Conservation (phyloP, 2,888 invertebrate genomes). For the Drosophila nr. perissopoda region DNA sequence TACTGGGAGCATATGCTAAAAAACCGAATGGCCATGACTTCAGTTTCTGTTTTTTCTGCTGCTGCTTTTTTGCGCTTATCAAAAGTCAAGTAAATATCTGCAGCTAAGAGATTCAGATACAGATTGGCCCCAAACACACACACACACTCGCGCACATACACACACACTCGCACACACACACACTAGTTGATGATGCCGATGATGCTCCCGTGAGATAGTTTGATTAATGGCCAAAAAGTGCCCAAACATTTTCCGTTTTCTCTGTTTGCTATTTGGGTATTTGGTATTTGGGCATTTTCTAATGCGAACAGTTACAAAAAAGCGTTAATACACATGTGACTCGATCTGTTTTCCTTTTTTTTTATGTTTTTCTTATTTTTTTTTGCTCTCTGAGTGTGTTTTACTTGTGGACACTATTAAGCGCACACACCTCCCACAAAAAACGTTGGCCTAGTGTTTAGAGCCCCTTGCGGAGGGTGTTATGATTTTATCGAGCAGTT, state of each 20-base stretch:
- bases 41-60: conserved; percentile 18
- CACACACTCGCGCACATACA: conserved; percentile 19
- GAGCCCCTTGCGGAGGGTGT: neutral
- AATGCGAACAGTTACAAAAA: conserved; percentile 52
- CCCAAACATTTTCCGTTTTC: conserved; percentile 45
- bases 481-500: neutral
- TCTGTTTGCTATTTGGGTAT: conserved; percentile 34
- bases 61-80: conserved; percentile 40
- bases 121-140: conserved; percentile 44
- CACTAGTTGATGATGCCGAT: conserved; percentile 52
- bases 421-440: conserved; percentile 57
- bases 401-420: conserved; percentile 70
- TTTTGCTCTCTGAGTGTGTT: conserved; percentile 7
- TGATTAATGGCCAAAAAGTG: conserved; percentile 82
- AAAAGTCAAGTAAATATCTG: conserved; percentile 75
- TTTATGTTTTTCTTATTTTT: neutral
- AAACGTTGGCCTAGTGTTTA: conserved; percentile 16
- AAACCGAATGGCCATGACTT: conserved; percentile 63
- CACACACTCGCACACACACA: conserved; percentile 22
- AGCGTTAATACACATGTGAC: conserved; percentile 66
- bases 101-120: conserved; percentile 65
- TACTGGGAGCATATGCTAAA: conserved; percentile 74
- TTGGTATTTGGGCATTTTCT: conserved; percentile 47
- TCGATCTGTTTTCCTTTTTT: conserved; percentile 11
- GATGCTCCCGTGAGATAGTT: conserved; percentile 83